Percentiles rank a stretch among this genome's conserved stretches.
Conservation (phyloP, 2,797 vertebrate genomes). For the Novumbra hubbsi region DNA sequence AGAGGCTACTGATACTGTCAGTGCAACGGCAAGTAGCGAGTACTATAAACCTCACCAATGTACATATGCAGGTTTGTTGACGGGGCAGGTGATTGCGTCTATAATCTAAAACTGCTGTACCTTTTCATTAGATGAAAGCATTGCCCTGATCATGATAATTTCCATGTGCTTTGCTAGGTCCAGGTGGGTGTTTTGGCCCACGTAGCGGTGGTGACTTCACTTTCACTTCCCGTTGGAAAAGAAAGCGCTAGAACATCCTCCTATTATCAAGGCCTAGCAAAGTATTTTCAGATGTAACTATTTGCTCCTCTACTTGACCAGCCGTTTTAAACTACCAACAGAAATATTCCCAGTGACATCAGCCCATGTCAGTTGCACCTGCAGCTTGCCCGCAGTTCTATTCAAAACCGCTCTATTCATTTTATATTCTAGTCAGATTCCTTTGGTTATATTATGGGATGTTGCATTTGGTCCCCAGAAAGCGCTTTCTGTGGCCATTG, state of each 20-base stretch:
- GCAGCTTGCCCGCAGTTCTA: neutral
- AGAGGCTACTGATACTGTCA: too few relatives aligned
- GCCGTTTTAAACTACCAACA: slow-evolving; percentile 10
- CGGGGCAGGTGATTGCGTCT: too few relatives aligned
- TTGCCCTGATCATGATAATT: neutral
- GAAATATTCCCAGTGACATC: neutral
- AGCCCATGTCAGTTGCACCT: neutral
- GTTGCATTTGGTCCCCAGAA: neutral
- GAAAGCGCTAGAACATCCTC: slow-evolving; percentile 53
- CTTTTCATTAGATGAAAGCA: too few relatives aligned
- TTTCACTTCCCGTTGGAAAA: slow-evolving; percentile 53
- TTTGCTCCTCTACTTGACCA: slow-evolving; percentile 15
- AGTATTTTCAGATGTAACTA: slow-evolving; percentile 25
- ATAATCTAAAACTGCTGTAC: too few relatives aligned
- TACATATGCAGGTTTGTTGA: too few relatives aligned
- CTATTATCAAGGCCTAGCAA: slow-evolving; percentile 23
- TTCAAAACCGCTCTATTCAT: neutral
- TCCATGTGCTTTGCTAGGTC: neutral
- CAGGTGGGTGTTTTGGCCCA: slow-evolving; percentile 12
- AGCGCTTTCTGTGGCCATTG: neutral
- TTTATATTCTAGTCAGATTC: neutral
- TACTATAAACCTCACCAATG: too few relatives aligned
- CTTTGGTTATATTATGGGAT: neutral
- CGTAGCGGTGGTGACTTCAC: slow-evolving; percentile 48
- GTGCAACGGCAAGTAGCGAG: too few relatives aligned